Percentiles rank a stretch among this genome's conserved stretches.
phyloP scores from a whole-genome alignment of 2,888 invertebrate genomes.

The Eustalomyia histrio region DNA sequence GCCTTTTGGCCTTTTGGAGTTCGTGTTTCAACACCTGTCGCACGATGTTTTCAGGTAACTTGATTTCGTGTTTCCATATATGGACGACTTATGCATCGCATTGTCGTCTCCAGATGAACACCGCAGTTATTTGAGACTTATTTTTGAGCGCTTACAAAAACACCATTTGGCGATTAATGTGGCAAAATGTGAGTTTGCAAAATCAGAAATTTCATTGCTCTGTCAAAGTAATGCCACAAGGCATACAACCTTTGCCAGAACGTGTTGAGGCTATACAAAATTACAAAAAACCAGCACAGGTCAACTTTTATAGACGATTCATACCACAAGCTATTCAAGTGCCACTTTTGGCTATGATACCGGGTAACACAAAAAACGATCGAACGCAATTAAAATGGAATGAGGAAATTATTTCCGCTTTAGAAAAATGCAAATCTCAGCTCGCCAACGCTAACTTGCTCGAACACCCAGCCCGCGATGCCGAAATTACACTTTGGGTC shows the following conservation, averaged over 20 bases:
- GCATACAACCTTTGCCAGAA: constrained; percentile 19
- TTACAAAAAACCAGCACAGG: constrained; percentile 15
- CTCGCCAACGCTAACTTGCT: constrained; percentile 14
- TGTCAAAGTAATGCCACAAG: constrained; percentile 17
- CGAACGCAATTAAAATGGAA: constrained; percentile 15
- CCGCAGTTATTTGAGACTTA: constrained; percentile 31
- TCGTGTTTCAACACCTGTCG: constrained; percentile 28
- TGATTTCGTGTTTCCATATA: constrained; percentile 45
- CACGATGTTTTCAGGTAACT: constrained; percentile 27
- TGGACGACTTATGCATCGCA: constrained; percentile 49
- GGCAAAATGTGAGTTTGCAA: constrained; percentile 53
- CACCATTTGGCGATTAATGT: constrained; percentile 47
- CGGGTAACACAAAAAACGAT: constrained; percentile 50
- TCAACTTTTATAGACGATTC: constrained; percentile 45
- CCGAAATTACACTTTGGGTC: constrained; percentile 39
- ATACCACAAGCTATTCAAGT: constrained; percentile 37
- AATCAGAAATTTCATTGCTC: constrained; percentile 25
- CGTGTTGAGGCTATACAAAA: constrained; percentile 12
- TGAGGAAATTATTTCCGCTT: constrained; percentile 19
- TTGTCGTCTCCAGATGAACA: constrained; percentile 39
- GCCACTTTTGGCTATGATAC: constrained; percentile 26
- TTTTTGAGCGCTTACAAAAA: constrained; percentile 37
- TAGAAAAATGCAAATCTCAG: constrained; percentile 34
- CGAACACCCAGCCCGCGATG: constrained; percentile 19
- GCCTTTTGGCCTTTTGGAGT: constrained; percentile 44